Evolutionary conservation across 2,888 invertebrate species (phyloP), one percentile per base, ranked within the genome.

Genomic region (Biston betularia): DNA sequence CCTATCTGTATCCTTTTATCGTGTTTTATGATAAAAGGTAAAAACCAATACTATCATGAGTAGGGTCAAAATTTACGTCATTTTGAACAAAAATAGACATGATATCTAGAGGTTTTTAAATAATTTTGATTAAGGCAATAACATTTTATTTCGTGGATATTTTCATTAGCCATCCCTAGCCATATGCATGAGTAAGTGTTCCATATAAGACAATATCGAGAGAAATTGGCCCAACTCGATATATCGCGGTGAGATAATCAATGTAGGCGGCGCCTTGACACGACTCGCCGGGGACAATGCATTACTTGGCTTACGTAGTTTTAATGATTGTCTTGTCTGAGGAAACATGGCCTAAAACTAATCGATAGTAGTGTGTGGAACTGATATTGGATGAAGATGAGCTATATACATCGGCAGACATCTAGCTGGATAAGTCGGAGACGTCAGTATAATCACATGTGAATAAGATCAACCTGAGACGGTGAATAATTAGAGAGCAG

Each of bases 251-350:
- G 70, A 70, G 68, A 65, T 70, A 70, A 70, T 65, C 63, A 63
- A 44, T 58, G 80, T 80, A 73, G 80, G 80, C 75, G 80, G 65
- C 52, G 58, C 78, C 76, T 76, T 77, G 74, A 78, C 73, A 73
- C 68, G 44, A 54, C 35, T 66, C 62, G 67, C 63, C 61, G 72
- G 74, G 76, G 73, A 61, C 64, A 69, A 71, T 71, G 71, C 38
- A 38, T 2, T 38, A n/a, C 14, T 45, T 14, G 14, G 57, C 48
- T 54, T 52, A 46, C 68, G 40, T 45, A 24, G 46, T 55, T 46
- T 61, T 52, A 55, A 40, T 7, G 15, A 33, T 46, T 53, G 0
- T 58, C 7, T 46, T 58, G 0, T 58, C 10, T 15, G 4, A 33
- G 55, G 12, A 63, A 56, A 63, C 14, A 61, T 38, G n/a, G 15